phyloP scores from a whole-genome alignment of 2,797 vertebrate genomes.

The Xenops minutus region DNA sequence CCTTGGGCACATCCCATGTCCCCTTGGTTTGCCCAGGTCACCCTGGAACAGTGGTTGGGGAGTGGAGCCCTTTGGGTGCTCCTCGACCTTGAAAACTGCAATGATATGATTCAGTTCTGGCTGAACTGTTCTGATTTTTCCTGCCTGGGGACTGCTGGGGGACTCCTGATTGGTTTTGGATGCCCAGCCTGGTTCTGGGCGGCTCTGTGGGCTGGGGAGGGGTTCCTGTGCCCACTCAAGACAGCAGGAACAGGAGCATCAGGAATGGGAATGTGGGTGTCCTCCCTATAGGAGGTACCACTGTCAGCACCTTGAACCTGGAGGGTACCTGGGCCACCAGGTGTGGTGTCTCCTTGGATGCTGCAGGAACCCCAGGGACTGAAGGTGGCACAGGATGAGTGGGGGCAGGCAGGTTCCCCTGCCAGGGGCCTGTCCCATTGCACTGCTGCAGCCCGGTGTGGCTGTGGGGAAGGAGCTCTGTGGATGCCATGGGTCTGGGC shows the following conservation, averaged over 20 bases:
- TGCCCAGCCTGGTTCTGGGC: background rate
- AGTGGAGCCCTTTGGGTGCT: background rate
- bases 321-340: background rate
- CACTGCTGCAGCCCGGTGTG: background rate
- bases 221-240: background rate
- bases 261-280: background rate
- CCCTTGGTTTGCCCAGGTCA: background rate
- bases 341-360: rapidly evolving
- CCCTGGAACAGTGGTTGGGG: rapidly evolving
- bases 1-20: background rate
- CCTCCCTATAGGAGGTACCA: background rate
- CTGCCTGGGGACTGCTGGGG: background rate
- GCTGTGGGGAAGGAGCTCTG: background rate
- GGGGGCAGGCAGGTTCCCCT: background rate
- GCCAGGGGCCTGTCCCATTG: background rate
- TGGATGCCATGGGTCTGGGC: background rate
- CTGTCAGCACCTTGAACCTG: background rate
- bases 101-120: rapidly evolving
- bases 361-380: background rate
- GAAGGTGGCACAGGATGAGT: background rate
- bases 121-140: background rate
- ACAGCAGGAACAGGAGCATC: background rate
- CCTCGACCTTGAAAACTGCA: background rate
- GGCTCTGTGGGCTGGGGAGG: background rate
- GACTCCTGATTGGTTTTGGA: background rate